phyloP scores from a whole-genome alignment of 2,113 vertebrate genomes.

The Athene noctua region DNA sequence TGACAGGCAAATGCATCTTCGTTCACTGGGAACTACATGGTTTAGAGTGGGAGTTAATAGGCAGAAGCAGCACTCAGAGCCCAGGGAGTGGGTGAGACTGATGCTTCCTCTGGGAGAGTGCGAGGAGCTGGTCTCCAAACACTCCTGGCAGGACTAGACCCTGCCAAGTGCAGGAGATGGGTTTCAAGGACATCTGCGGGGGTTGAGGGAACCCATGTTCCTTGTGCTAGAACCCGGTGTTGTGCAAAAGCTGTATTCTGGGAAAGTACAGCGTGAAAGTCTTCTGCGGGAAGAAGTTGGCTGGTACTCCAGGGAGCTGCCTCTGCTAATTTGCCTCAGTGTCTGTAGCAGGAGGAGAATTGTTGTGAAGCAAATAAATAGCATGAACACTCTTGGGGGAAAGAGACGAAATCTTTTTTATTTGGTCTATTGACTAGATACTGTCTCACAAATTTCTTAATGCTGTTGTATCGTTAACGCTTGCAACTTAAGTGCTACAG shows the following conservation, averaged over 20 bases:
- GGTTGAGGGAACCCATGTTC: not conserved
- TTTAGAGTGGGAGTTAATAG: slow-evolving; percentile 46
- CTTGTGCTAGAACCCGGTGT: not conserved
- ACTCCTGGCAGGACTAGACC: not conserved
- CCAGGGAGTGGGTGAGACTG: slow-evolving; percentile 28
- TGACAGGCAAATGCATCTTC: not conserved
- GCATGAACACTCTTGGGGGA: not conserved
- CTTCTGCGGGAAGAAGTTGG: not conserved
- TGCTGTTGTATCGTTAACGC: not conserved
- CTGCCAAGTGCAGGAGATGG: not conserved
- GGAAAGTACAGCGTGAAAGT: not conserved
- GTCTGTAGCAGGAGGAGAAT: not conserved
- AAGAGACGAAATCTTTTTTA: not conserved
- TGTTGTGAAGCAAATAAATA: not conserved
- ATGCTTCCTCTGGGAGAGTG: not conserved
- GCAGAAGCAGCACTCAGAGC: not conserved
- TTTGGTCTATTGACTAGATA: not conserved
- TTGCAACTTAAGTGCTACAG: not conserved
- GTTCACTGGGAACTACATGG: not conserved
- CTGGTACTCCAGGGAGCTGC: not conserved
- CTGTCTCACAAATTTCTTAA: not conserved
- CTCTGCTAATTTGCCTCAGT: not conserved
- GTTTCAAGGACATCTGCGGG: not conserved
- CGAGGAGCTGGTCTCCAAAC: not conserved
- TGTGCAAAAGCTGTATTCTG: not conserved